Conservation (phyloP, 2,113 vertebrate species). For the Urocitellus parryii region DNA sequence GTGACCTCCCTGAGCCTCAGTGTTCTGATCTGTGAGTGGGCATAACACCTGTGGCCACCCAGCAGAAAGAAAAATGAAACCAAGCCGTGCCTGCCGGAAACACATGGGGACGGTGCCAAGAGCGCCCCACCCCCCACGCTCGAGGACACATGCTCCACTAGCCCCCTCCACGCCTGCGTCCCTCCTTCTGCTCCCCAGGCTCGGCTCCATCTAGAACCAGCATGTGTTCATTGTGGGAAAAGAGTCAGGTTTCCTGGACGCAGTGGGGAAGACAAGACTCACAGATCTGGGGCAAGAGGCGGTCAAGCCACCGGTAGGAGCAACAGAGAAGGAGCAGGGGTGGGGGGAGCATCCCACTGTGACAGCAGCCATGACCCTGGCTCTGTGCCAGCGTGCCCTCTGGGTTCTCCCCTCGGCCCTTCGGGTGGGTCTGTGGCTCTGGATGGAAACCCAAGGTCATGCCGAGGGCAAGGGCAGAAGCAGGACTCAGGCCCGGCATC, state of each 20-base stretch:
- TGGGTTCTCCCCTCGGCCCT: not conserved
- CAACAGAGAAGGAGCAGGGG: no score
- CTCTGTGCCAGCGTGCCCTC: no score
- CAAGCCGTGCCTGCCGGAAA: not conserved
- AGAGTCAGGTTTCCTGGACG: not conserved
- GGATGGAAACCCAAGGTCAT: not conserved
- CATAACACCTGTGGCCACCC: not conserved
- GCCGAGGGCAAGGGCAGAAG: not conserved
- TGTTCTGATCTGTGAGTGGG: not conserved
- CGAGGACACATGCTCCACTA: not conserved
- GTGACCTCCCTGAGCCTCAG: not conserved
- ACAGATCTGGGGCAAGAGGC: not conserved
- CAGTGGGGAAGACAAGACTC: not conserved
- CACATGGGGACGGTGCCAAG: accelerated
- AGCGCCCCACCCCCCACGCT: accelerated
- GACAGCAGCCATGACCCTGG: no score
- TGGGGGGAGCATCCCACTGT: no score
- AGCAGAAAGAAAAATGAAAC: not conserved
- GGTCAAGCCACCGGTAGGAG: not conserved
- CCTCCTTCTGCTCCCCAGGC: not conserved
- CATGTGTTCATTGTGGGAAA: not conserved
- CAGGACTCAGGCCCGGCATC: not conserved
- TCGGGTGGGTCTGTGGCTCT: not conserved
- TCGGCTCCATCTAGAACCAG: not conserved
- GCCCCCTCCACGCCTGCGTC: accelerated